These are phyloP conservation scores for Arctia plantaginis DNA, from an alignment of 2,888 invertebrate species.

Conservation along the genomic window DNA sequence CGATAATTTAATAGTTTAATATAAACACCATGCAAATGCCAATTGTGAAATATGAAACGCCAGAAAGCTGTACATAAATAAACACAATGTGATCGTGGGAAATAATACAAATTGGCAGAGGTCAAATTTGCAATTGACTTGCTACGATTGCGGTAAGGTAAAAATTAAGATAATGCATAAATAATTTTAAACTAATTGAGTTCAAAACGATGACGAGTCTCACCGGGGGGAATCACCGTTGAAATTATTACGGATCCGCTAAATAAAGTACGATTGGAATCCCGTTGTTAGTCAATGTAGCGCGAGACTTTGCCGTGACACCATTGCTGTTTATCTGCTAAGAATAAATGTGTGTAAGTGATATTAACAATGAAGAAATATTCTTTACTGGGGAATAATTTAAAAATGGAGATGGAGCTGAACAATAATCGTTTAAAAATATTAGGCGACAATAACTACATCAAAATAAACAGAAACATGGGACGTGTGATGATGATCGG, in stretches of 20 bases:
- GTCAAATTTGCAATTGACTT: slow-evolving; percentile 49
- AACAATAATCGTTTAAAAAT: slow-evolving; percentile 60
- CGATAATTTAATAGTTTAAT: slow-evolving; percentile 37
- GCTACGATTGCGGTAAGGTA: slow-evolving; percentile 26
- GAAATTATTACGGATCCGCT: slow-evolving; percentile 26
- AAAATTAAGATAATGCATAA: slow-evolving; percentile 27
- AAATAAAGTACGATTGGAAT: slow-evolving; percentile 27
- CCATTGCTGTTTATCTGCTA: slow-evolving; percentile 2
- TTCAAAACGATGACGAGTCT: slow-evolving; percentile 33
- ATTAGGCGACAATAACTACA: slow-evolving; percentile 61
- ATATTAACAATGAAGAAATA: slow-evolving; percentile 60
- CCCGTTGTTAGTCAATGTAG: slow-evolving; percentile 34
- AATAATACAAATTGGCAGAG: slow-evolving; percentile 55
- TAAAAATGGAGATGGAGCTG: slow-evolving; percentile 58
- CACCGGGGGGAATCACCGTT: slow-evolving; percentile 50
- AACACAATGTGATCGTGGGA: slow-evolving; percentile 61
- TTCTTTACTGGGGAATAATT: slow-evolving; percentile 57
- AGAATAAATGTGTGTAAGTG: slow-evolving; percentile 7
- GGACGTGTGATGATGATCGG: slow-evolving; percentile 62
- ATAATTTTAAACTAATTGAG: slow-evolving; percentile 19
- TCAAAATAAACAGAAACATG: slow-evolving; percentile 60
- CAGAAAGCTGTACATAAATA: slow-evolving; percentile 25
- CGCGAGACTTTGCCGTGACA: slow-evolving; percentile 17
- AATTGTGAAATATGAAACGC: slow-evolving; percentile 57
- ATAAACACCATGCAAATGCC: slow-evolving; percentile 56